These are phyloP conservation scores for Trilocha varians DNA, from an alignment of 2,888 invertebrate genomes.

Conservation along the genomic window DNA sequence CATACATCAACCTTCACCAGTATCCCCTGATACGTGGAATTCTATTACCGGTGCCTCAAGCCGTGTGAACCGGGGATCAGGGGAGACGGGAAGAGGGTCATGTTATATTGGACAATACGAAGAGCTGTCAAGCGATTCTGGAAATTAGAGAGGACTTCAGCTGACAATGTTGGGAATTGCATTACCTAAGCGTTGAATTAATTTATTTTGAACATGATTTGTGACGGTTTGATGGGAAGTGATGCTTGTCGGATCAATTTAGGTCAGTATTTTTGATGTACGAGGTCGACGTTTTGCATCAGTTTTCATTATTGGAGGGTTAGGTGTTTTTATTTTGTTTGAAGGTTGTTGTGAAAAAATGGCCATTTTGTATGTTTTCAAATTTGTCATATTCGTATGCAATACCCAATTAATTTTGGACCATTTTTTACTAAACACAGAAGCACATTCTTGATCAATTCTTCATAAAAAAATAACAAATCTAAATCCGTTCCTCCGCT, in stretches of 20 bases:
- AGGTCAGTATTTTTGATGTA: too few relatives aligned
- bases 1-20: slow-evolving; percentile 19
- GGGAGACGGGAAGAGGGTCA: slow-evolving; percentile 11
- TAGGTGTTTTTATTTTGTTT: too few relatives aligned
- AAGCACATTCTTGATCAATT: too few relatives aligned
- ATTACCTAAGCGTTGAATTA: background rate
- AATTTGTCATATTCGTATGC: too few relatives aligned
- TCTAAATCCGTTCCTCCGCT: too few relatives aligned
- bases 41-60: slow-evolving; percentile 8
- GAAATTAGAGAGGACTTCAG: slow-evolving; percentile 31
- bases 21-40: slow-evolving; percentile 15
- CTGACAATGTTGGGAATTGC: slow-evolving; percentile 4
- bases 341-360: too few relatives aligned
- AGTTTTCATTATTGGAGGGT: too few relatives aligned
- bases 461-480: too few relatives aligned
- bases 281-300: too few relatives aligned
- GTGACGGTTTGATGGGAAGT: background rate
- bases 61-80: background rate
- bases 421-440: too few relatives aligned
- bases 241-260: background rate
- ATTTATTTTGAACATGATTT: background rate
- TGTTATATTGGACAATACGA: slow-evolving; percentile 16
- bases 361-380: too few relatives aligned
- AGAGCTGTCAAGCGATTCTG: slow-evolving; percentile 29
- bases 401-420: too few relatives aligned